phyloP scores from a whole-genome alignment of 2,888 invertebrate genomes.

The Philaethria dido region DNA sequence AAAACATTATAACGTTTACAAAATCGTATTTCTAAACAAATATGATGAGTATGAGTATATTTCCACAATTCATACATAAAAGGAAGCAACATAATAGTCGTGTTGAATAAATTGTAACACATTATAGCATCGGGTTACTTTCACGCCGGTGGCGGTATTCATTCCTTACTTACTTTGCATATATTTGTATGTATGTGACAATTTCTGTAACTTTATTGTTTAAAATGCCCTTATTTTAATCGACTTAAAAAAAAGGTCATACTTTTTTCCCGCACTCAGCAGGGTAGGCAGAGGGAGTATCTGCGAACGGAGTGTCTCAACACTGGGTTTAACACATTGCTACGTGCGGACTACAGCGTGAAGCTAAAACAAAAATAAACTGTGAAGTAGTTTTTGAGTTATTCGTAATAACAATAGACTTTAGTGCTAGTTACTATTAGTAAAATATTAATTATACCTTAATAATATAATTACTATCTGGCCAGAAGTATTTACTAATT shows the following conservation, averaged over 20 bases:
- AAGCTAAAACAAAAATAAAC: no score
- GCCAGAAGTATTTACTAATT: not conserved
- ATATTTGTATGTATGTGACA: not conserved
- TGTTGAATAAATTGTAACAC: constrained; percentile 26
- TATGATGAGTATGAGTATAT: constrained; percentile 19
- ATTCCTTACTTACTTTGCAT: not conserved
- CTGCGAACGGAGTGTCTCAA: no score
- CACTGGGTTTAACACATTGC: no score
- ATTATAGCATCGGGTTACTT: constrained; percentile 24
- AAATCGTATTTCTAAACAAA: constrained; percentile 9
- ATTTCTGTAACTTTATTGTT: not conserved
- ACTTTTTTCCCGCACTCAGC: no score
- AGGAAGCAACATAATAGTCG: constrained; percentile 21
- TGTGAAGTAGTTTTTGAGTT: no score
- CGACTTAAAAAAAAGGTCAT: no score
- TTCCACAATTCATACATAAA: constrained; percentile 14
- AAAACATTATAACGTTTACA: constrained; percentile 2
- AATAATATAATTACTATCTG: not conserved
- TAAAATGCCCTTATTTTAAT: not conserved
- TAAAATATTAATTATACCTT: no score
- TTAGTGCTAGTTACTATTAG: no score
- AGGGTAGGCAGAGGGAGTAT: no score
- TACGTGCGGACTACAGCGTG: no score
- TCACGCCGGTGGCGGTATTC: not conserved
- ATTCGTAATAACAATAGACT: no score